These are phyloP conservation scores for Branchinecta lynchi DNA, from an alignment of 1,140 invertebrate species.

Conservation along the genomic window DNA sequence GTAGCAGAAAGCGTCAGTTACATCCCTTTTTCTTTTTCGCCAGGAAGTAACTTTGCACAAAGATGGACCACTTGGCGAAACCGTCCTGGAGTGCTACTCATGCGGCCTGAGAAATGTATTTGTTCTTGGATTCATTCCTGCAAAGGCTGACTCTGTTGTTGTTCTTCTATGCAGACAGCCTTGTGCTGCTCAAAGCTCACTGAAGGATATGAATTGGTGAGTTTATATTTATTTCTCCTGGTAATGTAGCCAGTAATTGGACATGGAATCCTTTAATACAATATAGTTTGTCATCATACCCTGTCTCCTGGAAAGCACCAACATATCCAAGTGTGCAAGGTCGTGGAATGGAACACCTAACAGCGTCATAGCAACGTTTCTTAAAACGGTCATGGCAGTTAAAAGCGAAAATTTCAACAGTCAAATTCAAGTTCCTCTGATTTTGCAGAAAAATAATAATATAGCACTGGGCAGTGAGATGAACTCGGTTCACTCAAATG, in stretches of 20 bases:
- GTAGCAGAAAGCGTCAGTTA: no score
- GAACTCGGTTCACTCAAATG: no score
- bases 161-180: slow-evolving; percentile 92
- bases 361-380: no score
- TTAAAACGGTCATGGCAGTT: no score
- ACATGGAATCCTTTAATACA: no score
- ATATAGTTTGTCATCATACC: neutral
- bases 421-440: no score
- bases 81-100: slow-evolving; percentile 93
- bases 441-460: no score
- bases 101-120: slow-evolving; percentile 97
- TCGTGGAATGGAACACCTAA: no score
- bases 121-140: slow-evolving; percentile 94
- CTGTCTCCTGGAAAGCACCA: slow-evolving; percentile 18
- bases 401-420: no score
- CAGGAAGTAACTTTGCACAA: slow-evolving; percentile 89
- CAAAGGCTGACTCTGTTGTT: slow-evolving; percentile 98
- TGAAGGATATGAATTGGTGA: slow-evolving; percentile 96
- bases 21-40: slow-evolving; percentile 13
- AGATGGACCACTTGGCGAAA: slow-evolving; percentile 94
- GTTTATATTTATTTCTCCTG: slow-evolving; percentile 18
- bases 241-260: neutral
- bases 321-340: no score
- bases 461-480: no score
- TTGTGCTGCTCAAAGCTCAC: slow-evolving; percentile 85